phyloP scores from a whole-genome alignment of 92 coral and sea anemone species.

The Epizoanthus rinbou region DNA sequence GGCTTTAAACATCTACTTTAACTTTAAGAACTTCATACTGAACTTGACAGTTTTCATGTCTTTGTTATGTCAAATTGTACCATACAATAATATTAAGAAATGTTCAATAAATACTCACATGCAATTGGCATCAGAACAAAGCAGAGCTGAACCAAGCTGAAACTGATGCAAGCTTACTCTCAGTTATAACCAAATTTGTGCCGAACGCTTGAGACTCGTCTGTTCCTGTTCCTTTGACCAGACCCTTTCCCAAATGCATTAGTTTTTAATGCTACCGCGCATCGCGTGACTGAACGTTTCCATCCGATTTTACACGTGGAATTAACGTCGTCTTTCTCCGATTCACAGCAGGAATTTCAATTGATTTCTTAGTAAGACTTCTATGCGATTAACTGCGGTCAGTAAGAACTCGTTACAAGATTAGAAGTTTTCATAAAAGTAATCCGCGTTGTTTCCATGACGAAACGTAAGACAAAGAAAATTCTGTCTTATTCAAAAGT shows the following conservation, averaged over 20 bases:
- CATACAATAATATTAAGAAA: too few species aligned
- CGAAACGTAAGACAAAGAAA: slow-evolving; percentile 1
- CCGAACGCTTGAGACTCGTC: slow-evolving; percentile 26
- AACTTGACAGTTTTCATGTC: too few species aligned
- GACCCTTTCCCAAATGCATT: neutral
- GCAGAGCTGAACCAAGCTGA: slow-evolving; percentile 5
- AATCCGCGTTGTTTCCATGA: slow-evolving; percentile 11
- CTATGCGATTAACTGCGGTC: slow-evolving; percentile 2
- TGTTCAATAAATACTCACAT: neutral
- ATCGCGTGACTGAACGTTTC: neutral
- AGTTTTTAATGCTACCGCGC: neutral
- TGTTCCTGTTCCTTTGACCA: neutral
- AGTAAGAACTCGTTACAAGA: slow-evolving; percentile 4
- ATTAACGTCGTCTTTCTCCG: neutral
- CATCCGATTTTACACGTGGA: neutral
- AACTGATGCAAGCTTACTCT: slow-evolving; percentile 10
- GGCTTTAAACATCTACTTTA: too few species aligned
- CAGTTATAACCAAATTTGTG: neutral
- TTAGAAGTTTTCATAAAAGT: neutral
- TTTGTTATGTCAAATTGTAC: too few species aligned
- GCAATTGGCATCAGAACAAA: neutral
- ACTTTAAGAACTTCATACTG: too few species aligned
- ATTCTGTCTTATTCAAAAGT: slow-evolving; percentile 14
- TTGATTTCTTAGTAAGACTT: neutral
- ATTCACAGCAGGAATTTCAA: slow-evolving; percentile 23